Evolutionary conservation across 2,797 vertebrate genomes (phyloP).

Genomic region (Pantherophis vulpinus): DNA sequence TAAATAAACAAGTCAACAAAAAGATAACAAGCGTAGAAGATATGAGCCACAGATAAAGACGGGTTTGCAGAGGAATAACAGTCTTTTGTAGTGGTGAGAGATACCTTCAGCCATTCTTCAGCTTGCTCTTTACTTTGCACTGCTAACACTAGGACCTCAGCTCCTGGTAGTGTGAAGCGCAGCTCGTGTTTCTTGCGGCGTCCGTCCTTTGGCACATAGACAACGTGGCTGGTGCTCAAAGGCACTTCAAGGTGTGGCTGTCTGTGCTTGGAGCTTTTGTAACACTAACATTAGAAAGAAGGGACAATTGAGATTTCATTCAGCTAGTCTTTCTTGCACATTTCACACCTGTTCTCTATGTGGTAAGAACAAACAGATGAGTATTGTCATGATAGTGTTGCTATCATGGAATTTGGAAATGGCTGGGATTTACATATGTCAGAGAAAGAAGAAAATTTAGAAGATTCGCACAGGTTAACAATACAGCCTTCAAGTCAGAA

Average conservation of each 20-base stretch:
- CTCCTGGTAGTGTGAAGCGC: constrained; percentile 87
- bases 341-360: accelerated
- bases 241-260: constrained; percentile 86
- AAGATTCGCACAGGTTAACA: background rate
- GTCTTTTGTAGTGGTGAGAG: background rate
- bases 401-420: background rate
- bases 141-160: constrained; percentile 88
- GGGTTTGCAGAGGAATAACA: background rate
- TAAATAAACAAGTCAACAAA: background rate
- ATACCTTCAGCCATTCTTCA: constrained; percentile 95
- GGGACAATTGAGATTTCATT: background rate
- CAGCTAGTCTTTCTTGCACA: background rate
- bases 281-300: constrained; percentile 78
- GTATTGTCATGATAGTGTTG: background rate
- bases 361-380: background rate
- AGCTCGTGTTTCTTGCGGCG: constrained; percentile 94
- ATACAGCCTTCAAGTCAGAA: background rate
- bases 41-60: accelerated
- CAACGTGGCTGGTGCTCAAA: constrained; percentile 83
- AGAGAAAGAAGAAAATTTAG: background rate
- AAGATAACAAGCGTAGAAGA: background rate
- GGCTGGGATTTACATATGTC: background rate
- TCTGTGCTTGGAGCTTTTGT: constrained; percentile 94
- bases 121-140: constrained; percentile 97
- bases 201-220: constrained; percentile 93